These are phyloP conservation scores for Phainopepla nitens DNA, from an alignment of 2,113 vertebrate genomes.

Conservation along the genomic window DNA sequence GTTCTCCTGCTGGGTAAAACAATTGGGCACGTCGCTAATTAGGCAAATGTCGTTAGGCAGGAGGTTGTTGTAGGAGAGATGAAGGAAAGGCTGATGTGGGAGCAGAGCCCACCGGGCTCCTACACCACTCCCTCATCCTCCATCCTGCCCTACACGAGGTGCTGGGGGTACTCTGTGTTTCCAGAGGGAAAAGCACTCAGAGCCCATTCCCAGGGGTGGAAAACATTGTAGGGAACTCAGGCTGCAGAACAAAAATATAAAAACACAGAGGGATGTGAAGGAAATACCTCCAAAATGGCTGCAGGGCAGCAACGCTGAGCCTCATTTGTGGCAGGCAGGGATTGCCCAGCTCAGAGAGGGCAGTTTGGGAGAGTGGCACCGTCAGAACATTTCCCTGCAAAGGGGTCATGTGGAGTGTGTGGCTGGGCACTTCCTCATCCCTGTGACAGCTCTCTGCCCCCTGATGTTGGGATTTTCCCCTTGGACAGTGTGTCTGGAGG, in stretches of 20 bases:
- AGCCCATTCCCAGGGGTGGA: not conserved
- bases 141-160: not conserved
- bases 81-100: not conserved
- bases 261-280: not conserved
- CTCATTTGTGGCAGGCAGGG: not conserved
- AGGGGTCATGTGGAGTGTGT: not conserved
- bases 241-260: not conserved
- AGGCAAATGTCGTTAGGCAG: not conserved
- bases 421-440: not conserved
- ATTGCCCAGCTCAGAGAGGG: not conserved
- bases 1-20: slow-evolving; percentile 1
- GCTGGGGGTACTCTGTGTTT: not conserved
- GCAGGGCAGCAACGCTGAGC: not conserved
- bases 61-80: not conserved
- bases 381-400: rapidly evolving
- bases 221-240: not conserved
- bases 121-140: not conserved
- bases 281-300: not conserved
- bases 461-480: not conserved
- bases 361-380: not conserved
- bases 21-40: slow-evolving; percentile 14
- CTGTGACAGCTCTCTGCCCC: not conserved
- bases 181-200: not conserved
- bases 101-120: not conserved
- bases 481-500: not conserved